Percentiles rank a stretch among this genome's conserved stretches.
phyloP scores from a whole-genome alignment of 2,888 invertebrate species.

The Magallana nippona region DNA sequence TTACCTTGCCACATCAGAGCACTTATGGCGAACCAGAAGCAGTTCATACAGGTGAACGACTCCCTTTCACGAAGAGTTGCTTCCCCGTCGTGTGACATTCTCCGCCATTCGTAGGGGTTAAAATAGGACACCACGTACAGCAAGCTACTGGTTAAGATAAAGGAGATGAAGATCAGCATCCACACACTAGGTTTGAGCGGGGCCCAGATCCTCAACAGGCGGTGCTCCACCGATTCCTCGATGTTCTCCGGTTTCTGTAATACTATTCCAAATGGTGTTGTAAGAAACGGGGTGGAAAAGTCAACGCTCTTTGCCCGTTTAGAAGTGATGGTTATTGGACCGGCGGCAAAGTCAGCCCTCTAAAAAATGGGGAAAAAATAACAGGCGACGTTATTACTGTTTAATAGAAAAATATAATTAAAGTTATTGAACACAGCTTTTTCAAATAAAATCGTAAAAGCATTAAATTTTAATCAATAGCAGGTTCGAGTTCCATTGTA shows the following conservation, averaged over 20 bases:
- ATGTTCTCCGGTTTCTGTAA: constrained; percentile 58
- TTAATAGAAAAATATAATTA: too few species aligned
- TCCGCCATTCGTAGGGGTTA: constrained; percentile 74
- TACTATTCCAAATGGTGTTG: constrained; percentile 64
- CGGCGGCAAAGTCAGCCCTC: constrained; percentile 67
- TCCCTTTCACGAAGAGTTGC: constrained; percentile 71
- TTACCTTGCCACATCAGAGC: constrained; percentile 71
- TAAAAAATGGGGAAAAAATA: constrained; percentile 40
- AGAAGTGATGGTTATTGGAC: constrained; percentile 65
- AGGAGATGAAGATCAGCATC: constrained; percentile 67
- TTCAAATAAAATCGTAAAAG: too few species aligned
- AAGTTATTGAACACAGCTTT: too few species aligned
- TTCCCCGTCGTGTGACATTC: constrained; percentile 67
- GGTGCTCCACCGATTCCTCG: constrained; percentile 58
- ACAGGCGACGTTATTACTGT: not conserved
- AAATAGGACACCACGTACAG: constrained; percentile 70
- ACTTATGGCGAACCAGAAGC: constrained; percentile 72
- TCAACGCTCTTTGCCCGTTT: constrained; percentile 57
- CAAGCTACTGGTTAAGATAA: constrained; percentile 67
- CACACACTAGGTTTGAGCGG: constrained; percentile 70
- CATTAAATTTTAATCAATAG: too few species aligned
- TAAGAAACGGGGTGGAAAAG: constrained; percentile 68
- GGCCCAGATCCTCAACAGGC: constrained; percentile 60
- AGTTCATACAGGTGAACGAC: constrained; percentile 73
- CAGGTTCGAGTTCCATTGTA: too few species aligned